Conservation (phyloP, 2,888 invertebrate species). For the Harpalus rufipes region DNA sequence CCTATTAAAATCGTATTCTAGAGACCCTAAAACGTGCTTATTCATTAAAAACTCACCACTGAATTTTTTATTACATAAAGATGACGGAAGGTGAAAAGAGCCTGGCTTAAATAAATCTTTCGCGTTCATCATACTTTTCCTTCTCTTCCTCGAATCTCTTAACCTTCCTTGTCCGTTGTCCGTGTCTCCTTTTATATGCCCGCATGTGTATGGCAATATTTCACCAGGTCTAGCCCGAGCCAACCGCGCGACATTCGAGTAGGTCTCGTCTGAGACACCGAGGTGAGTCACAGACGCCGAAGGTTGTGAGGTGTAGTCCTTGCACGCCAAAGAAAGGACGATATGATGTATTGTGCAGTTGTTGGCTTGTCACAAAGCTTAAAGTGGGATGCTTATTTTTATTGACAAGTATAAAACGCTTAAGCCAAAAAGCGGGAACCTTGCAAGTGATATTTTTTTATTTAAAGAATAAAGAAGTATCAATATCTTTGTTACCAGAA, state of each 20-base stretch:
- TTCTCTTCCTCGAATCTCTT: no score
- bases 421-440: background rate
- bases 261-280: constrained; percentile 2
- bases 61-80: no score
- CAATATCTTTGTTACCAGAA: no score
- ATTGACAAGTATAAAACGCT: background rate
- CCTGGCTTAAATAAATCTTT: no score
- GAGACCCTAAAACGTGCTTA: no score
- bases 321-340: constrained; percentile 22
- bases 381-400: background rate
- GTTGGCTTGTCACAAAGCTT: background rate
- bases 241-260: background rate
- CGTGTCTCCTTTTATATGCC: no score
- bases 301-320: constrained; percentile 5
- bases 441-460: background rate
- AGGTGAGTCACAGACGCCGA: constrained; percentile 10
- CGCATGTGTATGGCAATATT: background rate
- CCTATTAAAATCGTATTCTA: no score
- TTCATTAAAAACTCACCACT: no score
- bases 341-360: constrained; percentile 7
- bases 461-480: background rate
- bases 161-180: no score
- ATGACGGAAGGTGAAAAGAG: no score
- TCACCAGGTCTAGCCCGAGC: background rate
- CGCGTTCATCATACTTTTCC: no score